Percentiles rank a stretch among this genome's conserved stretches.
phyloP scores from a whole-genome alignment of 2,797 vertebrate genomes.

The Babyrousa celebensis region DNA sequence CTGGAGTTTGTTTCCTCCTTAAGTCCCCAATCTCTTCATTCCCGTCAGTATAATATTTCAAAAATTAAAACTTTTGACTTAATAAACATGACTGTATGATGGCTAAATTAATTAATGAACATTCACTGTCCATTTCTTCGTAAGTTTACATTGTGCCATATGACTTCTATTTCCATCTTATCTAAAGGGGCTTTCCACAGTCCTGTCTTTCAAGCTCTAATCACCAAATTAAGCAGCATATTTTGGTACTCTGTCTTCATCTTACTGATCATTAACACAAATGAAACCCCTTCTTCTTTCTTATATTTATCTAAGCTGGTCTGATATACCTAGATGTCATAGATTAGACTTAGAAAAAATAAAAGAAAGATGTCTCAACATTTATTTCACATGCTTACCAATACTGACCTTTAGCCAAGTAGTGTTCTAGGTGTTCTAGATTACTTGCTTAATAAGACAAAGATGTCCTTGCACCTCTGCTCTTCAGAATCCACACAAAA shows the following conservation, averaged over 20 bases:
- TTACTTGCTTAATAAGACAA: not conserved
- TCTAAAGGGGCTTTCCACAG: not conserved
- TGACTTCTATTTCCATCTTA: not conserved
- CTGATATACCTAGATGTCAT: not conserved
- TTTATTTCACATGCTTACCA: not conserved
- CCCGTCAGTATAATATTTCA: not conserved
- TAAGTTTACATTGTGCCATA: not conserved
- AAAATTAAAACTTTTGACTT: not conserved
- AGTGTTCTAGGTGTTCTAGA: not conserved
- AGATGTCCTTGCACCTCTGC: not conserved
- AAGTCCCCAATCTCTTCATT: not conserved
- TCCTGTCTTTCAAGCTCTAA: not conserved
- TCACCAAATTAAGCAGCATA: not conserved
- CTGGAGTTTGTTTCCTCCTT: not conserved
- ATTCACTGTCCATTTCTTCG: not conserved
- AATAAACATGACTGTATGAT: not conserved
- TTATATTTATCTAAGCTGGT: not conserved
- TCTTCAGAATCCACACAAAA: not conserved
- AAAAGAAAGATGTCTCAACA: not conserved
- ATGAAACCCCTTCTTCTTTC: not conserved
- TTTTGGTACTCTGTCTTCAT: not conserved
- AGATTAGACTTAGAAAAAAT: rapidly evolving
- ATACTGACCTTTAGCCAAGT: not conserved
- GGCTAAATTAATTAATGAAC: not conserved
- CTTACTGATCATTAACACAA: not conserved